Conservation (phyloP, 64 coral and sea anemone species). For the Acropora tenuis region DNA sequence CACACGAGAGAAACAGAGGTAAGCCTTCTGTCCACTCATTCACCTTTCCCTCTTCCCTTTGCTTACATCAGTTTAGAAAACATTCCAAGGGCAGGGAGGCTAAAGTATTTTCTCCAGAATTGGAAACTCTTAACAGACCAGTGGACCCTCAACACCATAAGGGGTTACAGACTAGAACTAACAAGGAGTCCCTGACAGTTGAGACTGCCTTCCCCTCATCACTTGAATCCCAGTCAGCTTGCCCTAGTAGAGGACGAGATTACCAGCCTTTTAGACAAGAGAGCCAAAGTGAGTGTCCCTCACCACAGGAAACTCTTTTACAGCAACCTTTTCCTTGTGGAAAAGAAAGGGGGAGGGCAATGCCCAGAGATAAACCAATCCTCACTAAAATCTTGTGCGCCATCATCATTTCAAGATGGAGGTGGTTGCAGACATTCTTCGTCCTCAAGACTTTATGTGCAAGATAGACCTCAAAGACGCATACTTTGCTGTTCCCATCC, state of each 20-base stretch:
- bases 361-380: background rate
- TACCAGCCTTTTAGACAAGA: background rate
- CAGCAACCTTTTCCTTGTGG: conserved; percentile 18
- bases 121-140: background rate
- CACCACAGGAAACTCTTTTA: background rate
- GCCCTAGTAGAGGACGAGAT: background rate
- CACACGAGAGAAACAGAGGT: background rate
- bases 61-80: background rate
- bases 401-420: conserved; percentile 39
- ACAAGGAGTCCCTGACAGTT: background rate
- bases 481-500: background rate
- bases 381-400: background rate
- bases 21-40: background rate
- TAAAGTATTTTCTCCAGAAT: background rate
- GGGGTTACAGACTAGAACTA: conserved; percentile 2
- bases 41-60: too few relatives aligned
- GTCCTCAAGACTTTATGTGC: conserved; percentile 11
- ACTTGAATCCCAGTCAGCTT: background rate
- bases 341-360: background rate
- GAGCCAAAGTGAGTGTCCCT: background rate
- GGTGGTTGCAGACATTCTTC: background rate
- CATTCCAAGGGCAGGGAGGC: background rate
- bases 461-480: conserved; percentile 17
- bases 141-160: background rate
- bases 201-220: background rate